These are phyloP conservation scores for Styela plicata DNA, from an alignment of 23 tunicate species.

Conservation along the genomic window DNA sequence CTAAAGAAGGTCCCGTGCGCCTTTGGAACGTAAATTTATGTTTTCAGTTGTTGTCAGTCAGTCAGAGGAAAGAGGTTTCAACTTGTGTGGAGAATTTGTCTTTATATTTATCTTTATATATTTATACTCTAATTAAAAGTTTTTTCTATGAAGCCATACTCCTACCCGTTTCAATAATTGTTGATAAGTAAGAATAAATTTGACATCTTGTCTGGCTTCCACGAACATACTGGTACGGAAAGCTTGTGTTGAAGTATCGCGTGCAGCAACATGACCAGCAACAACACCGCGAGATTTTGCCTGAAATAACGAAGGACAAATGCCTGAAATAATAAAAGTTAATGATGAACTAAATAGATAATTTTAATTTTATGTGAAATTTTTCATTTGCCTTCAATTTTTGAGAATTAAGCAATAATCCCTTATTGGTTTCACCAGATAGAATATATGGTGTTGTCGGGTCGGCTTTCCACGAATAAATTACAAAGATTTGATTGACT, in stretches of 20 bases:
- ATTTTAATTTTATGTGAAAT: neutral
- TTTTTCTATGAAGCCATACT: no score
- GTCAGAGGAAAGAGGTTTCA: no score
- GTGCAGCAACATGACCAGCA: conserved; percentile 52
- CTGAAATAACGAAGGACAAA: neutral
- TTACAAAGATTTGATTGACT: no score
- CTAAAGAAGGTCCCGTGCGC: no score
- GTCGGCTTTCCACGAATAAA: neutral
- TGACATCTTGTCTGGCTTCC: conserved; percentile 30
- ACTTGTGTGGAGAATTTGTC: no score
- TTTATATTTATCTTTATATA: no score
- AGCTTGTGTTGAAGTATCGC: conserved; percentile 26
- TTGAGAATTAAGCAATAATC: neutral
- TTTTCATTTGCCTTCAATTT: neutral
- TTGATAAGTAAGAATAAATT: conserved; percentile 39
- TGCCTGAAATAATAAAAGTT: neutral
- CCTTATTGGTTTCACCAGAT: no score
- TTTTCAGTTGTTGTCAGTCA: no score
- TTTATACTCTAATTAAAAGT: no score
- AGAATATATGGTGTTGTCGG: neutral
- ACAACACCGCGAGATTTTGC: conserved; percentile 30
- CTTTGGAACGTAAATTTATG: no score
- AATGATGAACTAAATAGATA: neutral
- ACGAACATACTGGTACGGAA: conserved; percentile 37
- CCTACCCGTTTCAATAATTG: conserved; percentile 24